Evolutionary conservation across 2,113 vertebrate species (phyloP), one percentile per base, ranked within the genome.

Genomic region (Caretta caretta): DNA sequence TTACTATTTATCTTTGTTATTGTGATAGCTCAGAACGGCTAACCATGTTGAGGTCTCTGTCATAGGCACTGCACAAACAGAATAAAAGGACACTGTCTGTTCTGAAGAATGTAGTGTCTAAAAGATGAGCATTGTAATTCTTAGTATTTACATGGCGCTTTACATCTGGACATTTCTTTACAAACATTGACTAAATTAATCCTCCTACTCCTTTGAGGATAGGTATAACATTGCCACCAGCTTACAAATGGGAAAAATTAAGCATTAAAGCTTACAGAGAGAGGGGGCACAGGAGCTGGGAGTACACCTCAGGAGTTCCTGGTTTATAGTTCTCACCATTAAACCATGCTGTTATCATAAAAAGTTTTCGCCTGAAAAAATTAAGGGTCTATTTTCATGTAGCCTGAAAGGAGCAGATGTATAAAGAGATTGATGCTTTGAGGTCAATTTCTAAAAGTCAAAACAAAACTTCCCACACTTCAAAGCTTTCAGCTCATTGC

Each of bases 391-490:
- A 78, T 91, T 96, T 96, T 96, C 92, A 90, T 49, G 42, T 24
- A 87, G 49, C 82, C 94, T 90, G 92, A 97, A 92, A 90, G 19
- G 49, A 89, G 50, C n/a, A 93, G 88, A 24, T n/a, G 53, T 25
- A 65, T 35, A 59, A 56, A 95, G 92, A 89, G 96, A 97, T 48
- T 92, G 96, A 97, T 93, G 84, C 92, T 95, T 97, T 97, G 94
- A 94, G 96, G 95, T 92, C 94, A 95, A 25, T 72, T 79, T 92
- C 69, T 87, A 96, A 81, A 90, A 97, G 96, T 80, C 81, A 84
- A 94, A 97, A 94, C 82, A 90, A 95, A 97, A 96, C 88, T 94
- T 95, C 84, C 57, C 87, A 90, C 84, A 93, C 97, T 97, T 97
- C 96, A 97, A 97, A 97, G 95, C 88, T 94, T 96, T 93, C 49